These are phyloP conservation scores for Oncorhynchus keta DNA, from an alignment of 2,113 vertebrate species.

Conservation along the genomic window DNA sequence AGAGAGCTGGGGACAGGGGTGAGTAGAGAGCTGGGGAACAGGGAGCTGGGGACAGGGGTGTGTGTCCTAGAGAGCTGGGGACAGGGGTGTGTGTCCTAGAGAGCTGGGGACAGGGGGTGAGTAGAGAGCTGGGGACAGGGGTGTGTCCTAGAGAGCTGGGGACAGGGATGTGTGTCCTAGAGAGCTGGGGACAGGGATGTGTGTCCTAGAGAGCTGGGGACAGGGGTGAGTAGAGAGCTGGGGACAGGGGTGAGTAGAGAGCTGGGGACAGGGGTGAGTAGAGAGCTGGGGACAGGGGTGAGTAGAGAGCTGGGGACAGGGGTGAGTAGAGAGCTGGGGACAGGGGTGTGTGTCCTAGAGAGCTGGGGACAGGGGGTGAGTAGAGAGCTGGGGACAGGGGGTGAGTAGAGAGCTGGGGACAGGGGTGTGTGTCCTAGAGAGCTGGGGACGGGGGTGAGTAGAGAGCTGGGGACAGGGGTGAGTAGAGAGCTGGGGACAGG, in stretches of 20 bases:
- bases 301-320: neutral
- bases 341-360: neutral
- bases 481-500: neutral
- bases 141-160: no score
- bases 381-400: no score
- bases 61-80: no score
- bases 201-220: neutral
- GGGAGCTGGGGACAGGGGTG: no score
- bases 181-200: no score
- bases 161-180: neutral
- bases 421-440: no score
- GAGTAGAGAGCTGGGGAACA: neutral
- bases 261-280: no score
- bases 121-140: neutral
- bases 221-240: neutral
- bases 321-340: neutral
- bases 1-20: neutral
- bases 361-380: no score
- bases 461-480: no score
- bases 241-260: neutral
- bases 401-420: neutral
- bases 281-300: no score
- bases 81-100: neutral
- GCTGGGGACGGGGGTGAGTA: neutral
- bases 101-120: no score